phyloP scores from a whole-genome alignment of 2,797 vertebrate species.

The Podarcis siculus region DNA sequence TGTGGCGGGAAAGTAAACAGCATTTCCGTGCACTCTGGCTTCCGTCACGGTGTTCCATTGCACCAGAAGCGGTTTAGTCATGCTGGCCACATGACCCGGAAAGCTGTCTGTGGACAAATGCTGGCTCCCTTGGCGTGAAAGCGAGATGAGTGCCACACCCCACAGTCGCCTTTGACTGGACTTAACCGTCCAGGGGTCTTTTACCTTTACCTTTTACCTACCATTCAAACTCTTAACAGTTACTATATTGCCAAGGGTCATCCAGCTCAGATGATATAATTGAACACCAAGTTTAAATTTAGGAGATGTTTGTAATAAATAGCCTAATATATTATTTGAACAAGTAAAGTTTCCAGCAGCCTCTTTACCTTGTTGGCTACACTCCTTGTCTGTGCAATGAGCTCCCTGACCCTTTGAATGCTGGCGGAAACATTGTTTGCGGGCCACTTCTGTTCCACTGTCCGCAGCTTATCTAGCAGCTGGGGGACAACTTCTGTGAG shows the following conservation, averaged over 20 bases:
- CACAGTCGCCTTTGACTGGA: too few relatives aligned
- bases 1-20: too few relatives aligned
- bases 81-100: too few relatives aligned
- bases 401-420: conserved; percentile 91
- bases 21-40: too few relatives aligned
- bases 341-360: not conserved
- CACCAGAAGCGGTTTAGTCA: too few relatives aligned
- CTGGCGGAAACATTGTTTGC: conserved; percentile 92
- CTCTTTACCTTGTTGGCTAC: conserved; percentile 92
- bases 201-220: not conserved
- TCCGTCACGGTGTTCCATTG: too few relatives aligned
- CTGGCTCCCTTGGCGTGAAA: too few relatives aligned
- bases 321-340: not conserved
- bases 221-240: not conserved
- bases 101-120: too few relatives aligned
- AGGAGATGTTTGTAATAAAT: not conserved
- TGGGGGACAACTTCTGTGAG: conserved; percentile 90
- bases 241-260: not conserved
- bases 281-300: not conserved
- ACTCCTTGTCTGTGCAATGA: conserved; percentile 96
- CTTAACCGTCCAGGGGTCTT: too few relatives aligned
- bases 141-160: too few relatives aligned
- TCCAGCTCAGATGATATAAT: not conserved
- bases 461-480: conserved; percentile 88
- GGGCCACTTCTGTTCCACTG: conserved; percentile 91